phyloP scores from a whole-genome alignment of 2,888 invertebrate genomes.

The Schizaphis graminum region DNA sequence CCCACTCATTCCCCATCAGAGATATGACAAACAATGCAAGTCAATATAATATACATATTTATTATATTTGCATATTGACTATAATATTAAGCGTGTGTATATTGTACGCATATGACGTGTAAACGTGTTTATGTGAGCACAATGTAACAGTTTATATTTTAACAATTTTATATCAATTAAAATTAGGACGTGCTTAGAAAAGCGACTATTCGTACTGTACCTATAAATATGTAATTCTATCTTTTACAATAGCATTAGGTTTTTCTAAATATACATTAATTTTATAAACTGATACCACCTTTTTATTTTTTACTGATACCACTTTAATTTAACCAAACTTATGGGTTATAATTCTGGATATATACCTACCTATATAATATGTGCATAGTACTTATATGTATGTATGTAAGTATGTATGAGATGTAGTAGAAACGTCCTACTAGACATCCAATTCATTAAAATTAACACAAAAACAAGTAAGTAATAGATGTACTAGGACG shows the following conservation, averaged over 20 bases:
- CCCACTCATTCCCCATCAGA: constrained; percentile 43
- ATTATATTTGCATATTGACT: not conserved
- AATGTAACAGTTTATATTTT: constrained; percentile 15
- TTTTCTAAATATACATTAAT: not conserved
- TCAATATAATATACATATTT: not conserved
- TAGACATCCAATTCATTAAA: not conserved
- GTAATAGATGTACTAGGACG: not conserved
- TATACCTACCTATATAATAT: not conserved
- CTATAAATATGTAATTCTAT: not conserved
- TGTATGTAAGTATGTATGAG: not conserved
- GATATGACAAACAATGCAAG: constrained; percentile 38
- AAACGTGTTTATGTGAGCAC: not conserved
- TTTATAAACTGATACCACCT: not conserved
- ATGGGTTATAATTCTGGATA: not conserved
- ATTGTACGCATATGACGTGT: not conserved
- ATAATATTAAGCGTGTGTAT: not conserved
- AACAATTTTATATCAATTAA: constrained; percentile 29
- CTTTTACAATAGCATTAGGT: not conserved
- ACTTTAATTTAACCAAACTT: not conserved
- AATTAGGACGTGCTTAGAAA: not conserved
- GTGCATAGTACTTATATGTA: too few relatives aligned
- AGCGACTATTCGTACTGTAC: not conserved
- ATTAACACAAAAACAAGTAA: not conserved
- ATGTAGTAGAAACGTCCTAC: not conserved
- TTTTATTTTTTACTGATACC: not conserved